Conservation (phyloP, 2,113 vertebrate species). For the Lynx canadensis region DNA sequence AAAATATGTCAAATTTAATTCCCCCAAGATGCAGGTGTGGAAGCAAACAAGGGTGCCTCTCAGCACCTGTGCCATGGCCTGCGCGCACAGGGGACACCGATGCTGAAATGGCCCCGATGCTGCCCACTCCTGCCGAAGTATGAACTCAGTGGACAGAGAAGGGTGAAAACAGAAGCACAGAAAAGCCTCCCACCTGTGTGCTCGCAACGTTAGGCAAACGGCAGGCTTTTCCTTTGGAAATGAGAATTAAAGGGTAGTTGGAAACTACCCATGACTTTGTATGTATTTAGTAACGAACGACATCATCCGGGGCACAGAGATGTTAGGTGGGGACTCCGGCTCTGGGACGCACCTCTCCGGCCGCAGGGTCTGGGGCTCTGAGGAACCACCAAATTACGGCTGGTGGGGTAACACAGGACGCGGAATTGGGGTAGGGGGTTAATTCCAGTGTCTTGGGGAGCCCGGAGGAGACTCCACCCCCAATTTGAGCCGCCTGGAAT, state of each 20-base stretch:
- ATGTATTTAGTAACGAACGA: background rate
- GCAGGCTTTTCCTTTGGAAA: background rate
- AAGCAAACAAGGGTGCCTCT: background rate
- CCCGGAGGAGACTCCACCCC: background rate
- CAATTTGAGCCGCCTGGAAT: background rate
- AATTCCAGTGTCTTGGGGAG: background rate
- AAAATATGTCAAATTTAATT: background rate
- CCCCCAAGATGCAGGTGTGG: background rate
- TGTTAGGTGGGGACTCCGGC: background rate
- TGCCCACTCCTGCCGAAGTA: fast-evolving
- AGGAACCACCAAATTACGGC: background rate
- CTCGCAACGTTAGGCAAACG: too few relatives aligned
- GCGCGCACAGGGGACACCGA: background rate
- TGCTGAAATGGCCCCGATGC: background rate
- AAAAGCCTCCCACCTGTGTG: background rate
- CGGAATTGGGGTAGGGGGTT: background rate
- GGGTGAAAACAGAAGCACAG: fast-evolving
- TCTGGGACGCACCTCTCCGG: fast-evolving
- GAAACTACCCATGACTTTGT: background rate
- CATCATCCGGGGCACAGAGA: background rate
- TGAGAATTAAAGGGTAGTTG: background rate
- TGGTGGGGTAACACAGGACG: background rate
- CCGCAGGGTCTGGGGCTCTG: fast-evolving
- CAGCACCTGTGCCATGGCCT: background rate
- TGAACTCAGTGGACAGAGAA: background rate